phyloP scores from a whole-genome alignment of 2,113 vertebrate species.

The Collichthys lucidus region DNA sequence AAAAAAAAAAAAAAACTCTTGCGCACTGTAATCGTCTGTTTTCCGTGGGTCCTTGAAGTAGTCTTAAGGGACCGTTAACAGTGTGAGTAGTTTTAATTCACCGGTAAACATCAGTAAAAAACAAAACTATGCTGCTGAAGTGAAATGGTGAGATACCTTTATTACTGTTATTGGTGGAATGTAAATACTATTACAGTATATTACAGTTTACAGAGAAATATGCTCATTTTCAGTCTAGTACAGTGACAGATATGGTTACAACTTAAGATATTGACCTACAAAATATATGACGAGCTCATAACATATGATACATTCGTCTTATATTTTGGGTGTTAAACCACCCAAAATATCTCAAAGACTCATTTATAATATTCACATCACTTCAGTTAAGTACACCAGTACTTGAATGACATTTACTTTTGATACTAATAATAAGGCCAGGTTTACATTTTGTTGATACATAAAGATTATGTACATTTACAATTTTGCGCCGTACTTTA shows the following conservation, averaged over 20 bases:
- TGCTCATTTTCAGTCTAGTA: not conserved
- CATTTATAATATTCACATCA: not conserved
- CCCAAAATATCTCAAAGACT: not conserved
- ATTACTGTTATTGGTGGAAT: not conserved
- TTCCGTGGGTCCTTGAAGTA: slow-evolving; percentile 26
- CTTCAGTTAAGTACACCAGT: too few relatives aligned
- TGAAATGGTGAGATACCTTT: not conserved
- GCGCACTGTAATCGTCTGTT: not conserved
- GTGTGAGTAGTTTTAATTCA: slow-evolving; percentile 4
- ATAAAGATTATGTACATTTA: not conserved
- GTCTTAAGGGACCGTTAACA: not conserved
- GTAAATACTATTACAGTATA: not conserved
- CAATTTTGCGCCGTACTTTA: not conserved
- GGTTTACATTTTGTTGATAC: too few relatives aligned
- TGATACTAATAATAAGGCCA: too few relatives aligned
- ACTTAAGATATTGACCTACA: not conserved
- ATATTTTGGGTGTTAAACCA: not conserved
- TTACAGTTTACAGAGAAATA: not conserved
- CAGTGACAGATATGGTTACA: not conserved
- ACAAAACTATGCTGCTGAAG: not conserved
- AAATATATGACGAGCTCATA: not conserved
- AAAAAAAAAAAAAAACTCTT: not conserved
- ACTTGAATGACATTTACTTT: too few relatives aligned
- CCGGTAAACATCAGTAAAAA: slow-evolving; percentile 15
- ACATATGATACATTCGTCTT: not conserved